Evolutionary conservation across 1,140 invertebrate genomes (phyloP).

Genomic region (Rhagoletis zephyria): DNA sequence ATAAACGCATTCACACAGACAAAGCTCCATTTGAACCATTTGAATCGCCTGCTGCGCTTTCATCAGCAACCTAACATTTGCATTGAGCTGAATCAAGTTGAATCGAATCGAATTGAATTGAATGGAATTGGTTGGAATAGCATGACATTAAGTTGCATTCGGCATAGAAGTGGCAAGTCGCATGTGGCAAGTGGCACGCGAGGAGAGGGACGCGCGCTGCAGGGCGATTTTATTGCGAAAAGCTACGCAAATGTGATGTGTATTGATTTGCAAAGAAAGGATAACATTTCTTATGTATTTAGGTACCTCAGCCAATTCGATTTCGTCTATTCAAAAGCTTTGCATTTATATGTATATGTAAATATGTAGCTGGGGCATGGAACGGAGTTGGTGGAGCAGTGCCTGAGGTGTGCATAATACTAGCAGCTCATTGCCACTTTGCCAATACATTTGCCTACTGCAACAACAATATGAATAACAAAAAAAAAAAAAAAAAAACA

Average conservation of each 20-base stretch:
- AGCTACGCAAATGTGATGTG: conserved; percentile 33
- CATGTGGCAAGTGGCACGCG: neutral
- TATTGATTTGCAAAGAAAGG: conserved; percentile 43
- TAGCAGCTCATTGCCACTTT: neutral
- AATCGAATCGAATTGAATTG: conserved; percentile 5
- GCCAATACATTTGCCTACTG: neutral
- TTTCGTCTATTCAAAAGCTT: neutral
- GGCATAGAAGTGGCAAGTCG: neutral
- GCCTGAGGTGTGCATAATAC: no score
- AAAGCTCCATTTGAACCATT: neutral
- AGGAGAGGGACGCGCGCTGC: neutral
- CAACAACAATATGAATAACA: neutral
- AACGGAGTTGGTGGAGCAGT: no score
- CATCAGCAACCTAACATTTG: conserved; percentile 18
- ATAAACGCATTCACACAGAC: neutral
- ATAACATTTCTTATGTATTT: conserved; percentile 25
- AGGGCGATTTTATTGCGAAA: neutral
- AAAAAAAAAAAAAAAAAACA: neutral
- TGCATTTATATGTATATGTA: no score
- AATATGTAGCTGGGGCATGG: no score
- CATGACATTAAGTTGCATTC: conserved; percentile 39
- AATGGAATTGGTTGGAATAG: conserved; percentile 26
- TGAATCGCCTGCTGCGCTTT: neutral
- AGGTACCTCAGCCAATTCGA: neutral
- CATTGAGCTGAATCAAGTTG: conserved; percentile 1